phyloP scores from a whole-genome alignment of 2,113 vertebrate species.

The Rissa tridactyla region DNA sequence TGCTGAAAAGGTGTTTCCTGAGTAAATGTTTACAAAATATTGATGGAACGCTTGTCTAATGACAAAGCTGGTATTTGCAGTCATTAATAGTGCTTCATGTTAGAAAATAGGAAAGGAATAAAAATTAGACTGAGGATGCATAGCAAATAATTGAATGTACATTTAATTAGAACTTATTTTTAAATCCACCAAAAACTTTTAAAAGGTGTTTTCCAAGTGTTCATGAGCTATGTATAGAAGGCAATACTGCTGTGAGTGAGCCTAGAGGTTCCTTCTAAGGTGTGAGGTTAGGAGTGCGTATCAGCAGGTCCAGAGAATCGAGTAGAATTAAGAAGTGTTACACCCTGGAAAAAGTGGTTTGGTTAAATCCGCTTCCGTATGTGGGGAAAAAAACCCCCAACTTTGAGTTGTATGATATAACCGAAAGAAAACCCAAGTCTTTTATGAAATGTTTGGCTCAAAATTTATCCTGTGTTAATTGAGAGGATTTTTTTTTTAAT shows the following conservation, averaged over 20 bases:
- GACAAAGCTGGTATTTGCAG: conserved; percentile 8
- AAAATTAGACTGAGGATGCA: not conserved
- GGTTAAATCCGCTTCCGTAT: not conserved
- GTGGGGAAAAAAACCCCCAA: no score
- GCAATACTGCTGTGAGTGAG: not conserved
- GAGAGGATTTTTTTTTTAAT: not conserved
- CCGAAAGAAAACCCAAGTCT: not conserved
- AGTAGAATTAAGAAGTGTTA: not conserved
- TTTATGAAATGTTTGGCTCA: not conserved
- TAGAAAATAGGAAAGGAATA: conserved; percentile 3
- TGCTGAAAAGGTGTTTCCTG: not conserved
- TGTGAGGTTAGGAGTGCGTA: not conserved
- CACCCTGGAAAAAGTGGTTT: not conserved
- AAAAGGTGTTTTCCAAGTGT: not conserved
- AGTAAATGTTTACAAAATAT: conserved; percentile 57
- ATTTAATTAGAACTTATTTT: conserved; percentile 23
- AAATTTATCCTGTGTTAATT: not conserved
- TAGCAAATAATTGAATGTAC: not conserved
- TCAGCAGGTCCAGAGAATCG: not conserved
- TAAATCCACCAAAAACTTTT: not conserved
- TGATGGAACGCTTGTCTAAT: conserved; percentile 37
- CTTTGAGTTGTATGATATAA: not conserved
- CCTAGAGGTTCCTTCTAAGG: not conserved
- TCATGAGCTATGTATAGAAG: not conserved
- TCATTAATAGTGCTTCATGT: conserved; percentile 45